Percentiles rank a stretch among this genome's conserved stretches.
These are phyloP conservation scores for Babyrousa celebensis DNA, from an alignment of 2,797 vertebrate genomes.

Conservation along the genomic window DNA sequence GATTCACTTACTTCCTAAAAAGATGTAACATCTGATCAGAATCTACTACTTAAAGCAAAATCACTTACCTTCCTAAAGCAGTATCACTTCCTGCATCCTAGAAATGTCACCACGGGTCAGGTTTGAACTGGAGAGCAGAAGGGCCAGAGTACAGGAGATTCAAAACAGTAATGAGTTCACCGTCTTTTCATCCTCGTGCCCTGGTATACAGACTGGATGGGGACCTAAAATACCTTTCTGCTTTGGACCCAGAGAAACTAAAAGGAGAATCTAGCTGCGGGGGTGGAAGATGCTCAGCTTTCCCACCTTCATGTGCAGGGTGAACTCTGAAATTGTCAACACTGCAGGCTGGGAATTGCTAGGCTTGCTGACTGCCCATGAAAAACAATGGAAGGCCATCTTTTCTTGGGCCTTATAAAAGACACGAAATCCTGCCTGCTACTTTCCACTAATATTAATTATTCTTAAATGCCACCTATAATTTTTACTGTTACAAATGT, in stretches of 20 bases:
- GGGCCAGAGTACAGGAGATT: background rate
- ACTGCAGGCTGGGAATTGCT: background rate
- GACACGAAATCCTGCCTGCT: background rate
- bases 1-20: background rate
- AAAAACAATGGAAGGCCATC: background rate
- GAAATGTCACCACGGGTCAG: background rate
- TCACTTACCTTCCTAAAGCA: background rate
- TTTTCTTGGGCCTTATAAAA: conserved; percentile 32
- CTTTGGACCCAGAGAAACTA: background rate
- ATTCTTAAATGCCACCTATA: background rate
- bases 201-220: background rate
- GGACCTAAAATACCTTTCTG: background rate
- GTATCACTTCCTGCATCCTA: background rate
- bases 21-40: background rate
- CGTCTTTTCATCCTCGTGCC: background rate
- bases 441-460: conserved; percentile 21
- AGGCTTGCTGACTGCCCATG: background rate
- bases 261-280: background rate
- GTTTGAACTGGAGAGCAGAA: background rate
- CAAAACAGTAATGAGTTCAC: background rate
- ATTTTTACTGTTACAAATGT: background rate
- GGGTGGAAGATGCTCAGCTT: background rate
- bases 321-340: rapidly evolving
- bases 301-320: background rate
- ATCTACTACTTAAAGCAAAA: conserved; percentile 5